Base-by-base conservation (phyloP, 2,113 vertebrate species). In the Edolisoma coerulescens region DNA sequence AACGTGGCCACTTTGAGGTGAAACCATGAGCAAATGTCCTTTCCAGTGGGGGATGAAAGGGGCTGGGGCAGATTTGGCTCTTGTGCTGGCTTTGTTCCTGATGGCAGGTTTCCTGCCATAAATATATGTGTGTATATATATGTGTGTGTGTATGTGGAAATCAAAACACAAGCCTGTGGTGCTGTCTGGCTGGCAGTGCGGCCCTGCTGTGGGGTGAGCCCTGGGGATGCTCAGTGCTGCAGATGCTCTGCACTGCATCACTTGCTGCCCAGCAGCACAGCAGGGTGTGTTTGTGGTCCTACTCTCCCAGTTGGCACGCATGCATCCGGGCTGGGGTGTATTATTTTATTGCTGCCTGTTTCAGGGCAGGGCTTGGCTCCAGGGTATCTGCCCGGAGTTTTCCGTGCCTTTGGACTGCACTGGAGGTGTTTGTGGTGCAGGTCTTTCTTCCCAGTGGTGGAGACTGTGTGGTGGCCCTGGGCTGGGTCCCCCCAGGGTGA, bases 131-230 rank as follows among this genome's bases (percentile, higher is more conserved):
- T 59, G 3, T 50, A 0, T 56, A 0, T 67, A 0, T 67, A 5
- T 39, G 8, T 56, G 16, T 75, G 16, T 41, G 50, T 28, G 27
- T 14, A 24, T 5, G 32, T 22, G 30, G 14, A 60, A 79, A 83
- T 73, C 19, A 60, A 47, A 82, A 24, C 8, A 14, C 1, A 22
- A 52, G 53, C 24, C 59, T 52, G 47, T 0, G 27, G 67, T 67
- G 45, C 39, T 3, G 26, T 35, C 59, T 82, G 2, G 2, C n/a
- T 0, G 2, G 13, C 0, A 0, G 42, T 1, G 14, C 52, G 74
- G 27, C 54, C 41, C 57, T 0, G 1, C 71, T 68, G 74, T 2
- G 32, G 56, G 44, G 47, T 84, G 84, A 88, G 64, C 68, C 64
- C 5, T 32, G 59, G 54, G 67, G 73, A 35, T 83, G 75, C 65